Evolutionary conservation across 2,113 vertebrate genomes (phyloP), one percentile per base, ranked within the genome.

Genomic region (Lasiurus cinereus): DNA sequence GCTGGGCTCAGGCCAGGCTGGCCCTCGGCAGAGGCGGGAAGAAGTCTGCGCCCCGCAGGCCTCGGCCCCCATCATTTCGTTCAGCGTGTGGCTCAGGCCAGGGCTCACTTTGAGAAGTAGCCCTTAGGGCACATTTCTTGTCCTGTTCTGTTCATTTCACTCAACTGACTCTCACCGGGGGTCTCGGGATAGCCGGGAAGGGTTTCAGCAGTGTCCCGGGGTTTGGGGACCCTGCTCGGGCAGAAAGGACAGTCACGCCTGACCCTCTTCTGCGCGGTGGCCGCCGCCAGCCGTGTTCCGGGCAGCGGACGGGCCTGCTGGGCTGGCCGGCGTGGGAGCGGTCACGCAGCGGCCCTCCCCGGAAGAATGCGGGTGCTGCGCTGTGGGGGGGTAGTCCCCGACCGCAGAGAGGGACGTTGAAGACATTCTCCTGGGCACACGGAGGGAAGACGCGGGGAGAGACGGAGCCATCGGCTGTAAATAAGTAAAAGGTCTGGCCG

Each of bases 401-500:
- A 21, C 76, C 86, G 1, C 24, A 2, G 66, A 48, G 90, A 50
- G 8, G 54, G 48, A 77, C 14, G 8, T 27, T 88, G 24, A 8
- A 1, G 3, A 19, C 27, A 6, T 9, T n/a, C 3, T 64, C 67
- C 14, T 31, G 7, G 36, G 1, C 52, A 5, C 0, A 64, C 59
- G 64, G 70, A 50, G 64, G 8, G 64, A 19, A 54, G 52, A 46
- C 50, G 16, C 73, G 31, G 33, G 43, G 77, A 90, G 93, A 33
- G 50, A 69, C 1, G 3, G 31, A 59, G 46, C 56, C 43, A 31
- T 9, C 31, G 6, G 76, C 69, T 95, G 80, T 93, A 87, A 96
- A 94, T 92, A 96, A 97, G 29, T 83, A 56, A 96, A 70, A 70
- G 62, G 73, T 52, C 48, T 70, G 93, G 96, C 93, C 0, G 1